These are phyloP conservation scores for Hylia prasina DNA, from an alignment of 2,113 vertebrate genomes.

Conservation along the genomic window DNA sequence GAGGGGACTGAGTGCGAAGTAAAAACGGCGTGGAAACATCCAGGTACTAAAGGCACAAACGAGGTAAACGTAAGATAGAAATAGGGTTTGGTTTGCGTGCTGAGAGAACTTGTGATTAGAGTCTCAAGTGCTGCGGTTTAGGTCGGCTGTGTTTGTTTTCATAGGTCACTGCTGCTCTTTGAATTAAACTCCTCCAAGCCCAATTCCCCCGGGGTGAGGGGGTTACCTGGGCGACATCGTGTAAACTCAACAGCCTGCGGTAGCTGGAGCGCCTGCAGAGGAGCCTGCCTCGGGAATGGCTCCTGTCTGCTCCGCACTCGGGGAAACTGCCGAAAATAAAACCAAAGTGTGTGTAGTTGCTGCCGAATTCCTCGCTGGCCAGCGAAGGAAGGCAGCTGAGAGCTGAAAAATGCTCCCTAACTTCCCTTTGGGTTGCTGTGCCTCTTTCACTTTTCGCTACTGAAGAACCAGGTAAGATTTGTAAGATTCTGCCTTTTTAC, in stretches of 20 bases:
- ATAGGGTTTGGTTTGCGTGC: not conserved
- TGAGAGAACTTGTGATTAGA: not conserved
- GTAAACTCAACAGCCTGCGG: conserved; percentile 60
- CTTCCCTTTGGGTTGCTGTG: not conserved
- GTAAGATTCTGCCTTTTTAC: not conserved
- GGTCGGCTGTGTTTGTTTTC: not conserved
- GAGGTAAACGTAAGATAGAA: not conserved
- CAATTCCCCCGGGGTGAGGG: not conserved
- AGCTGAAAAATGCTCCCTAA: not conserved
- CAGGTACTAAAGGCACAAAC: not conserved
- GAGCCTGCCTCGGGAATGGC: not conserved
- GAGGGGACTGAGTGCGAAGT: not conserved
- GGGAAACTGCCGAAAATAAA: not conserved
- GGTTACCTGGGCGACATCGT: conserved; percentile 55
- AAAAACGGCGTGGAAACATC: not conserved
- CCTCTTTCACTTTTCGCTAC: not conserved
- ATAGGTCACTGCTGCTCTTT: not conserved
- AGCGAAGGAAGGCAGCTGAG: not conserved
- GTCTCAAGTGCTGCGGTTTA: not conserved
- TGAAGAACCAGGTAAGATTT: conserved; percentile 48
- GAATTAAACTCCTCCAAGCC: not conserved
- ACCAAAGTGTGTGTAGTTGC: not conserved
- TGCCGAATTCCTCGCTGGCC: not conserved
- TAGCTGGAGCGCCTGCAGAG: not conserved
- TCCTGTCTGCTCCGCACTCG: not conserved